Evolutionary conservation across 1,140 invertebrate genomes (phyloP).

Genomic region (Pectinophora gossypiella): DNA sequence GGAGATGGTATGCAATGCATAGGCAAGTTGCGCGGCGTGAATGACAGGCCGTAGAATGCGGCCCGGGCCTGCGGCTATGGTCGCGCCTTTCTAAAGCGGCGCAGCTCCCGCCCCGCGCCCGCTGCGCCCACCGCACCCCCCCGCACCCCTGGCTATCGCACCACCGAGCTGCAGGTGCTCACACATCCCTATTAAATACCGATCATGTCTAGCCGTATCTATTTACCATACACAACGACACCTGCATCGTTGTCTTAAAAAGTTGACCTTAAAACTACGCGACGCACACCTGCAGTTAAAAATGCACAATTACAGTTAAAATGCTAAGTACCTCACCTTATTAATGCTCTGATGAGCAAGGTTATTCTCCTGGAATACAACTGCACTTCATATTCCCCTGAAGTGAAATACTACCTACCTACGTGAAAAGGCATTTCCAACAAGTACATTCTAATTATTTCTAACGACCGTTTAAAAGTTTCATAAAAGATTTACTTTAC

Average conservation of each 20-base stretch:
- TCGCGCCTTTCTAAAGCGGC: constrained; percentile 74
- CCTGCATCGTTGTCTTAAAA: constrained; percentile 66
- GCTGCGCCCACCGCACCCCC: constrained; percentile 33
- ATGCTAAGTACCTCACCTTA: constrained; percentile 17
- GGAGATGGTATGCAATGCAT: constrained; percentile 71
- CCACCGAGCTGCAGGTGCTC: constrained; percentile 62
- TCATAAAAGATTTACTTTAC: too few relatives aligned
- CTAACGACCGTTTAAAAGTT: too few relatives aligned
- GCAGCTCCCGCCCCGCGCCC: constrained; percentile 41
- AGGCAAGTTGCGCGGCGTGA: constrained; percentile 72
- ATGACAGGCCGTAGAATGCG: constrained; percentile 74
- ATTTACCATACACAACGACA: constrained; percentile 62
- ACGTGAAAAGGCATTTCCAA: too few relatives aligned
- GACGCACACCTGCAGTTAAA: constrained; percentile 48
- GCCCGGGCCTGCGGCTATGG: constrained; percentile 69
- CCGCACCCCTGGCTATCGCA: constrained; percentile 48
- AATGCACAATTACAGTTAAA: constrained; percentile 39
- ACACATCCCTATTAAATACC: constrained; percentile 72
- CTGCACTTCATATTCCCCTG: too few relatives aligned
- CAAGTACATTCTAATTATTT: too few relatives aligned
- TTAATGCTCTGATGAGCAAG: constrained; percentile 29
- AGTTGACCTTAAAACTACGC: constrained; percentile 44
- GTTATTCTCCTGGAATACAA: too few relatives aligned
- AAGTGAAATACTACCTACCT: too few relatives aligned
- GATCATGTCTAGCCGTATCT: constrained; percentile 69